Base-by-base conservation (phyloP, 2,888 invertebrate species). In the Stenichneumon culpator region DNA sequence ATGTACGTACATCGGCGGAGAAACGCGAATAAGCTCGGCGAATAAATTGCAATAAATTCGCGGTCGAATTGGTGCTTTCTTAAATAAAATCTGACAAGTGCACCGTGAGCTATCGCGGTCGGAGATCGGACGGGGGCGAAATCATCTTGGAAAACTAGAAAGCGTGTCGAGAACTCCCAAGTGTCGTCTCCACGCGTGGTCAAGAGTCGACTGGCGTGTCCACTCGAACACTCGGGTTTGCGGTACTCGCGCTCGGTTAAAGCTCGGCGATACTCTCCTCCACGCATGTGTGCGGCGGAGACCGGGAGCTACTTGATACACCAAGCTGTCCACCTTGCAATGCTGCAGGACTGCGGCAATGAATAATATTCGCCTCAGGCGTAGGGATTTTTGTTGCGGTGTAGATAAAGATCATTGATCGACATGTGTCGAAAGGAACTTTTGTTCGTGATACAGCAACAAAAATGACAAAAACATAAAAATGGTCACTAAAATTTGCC, bases 171-270 rank as follows among this genome's bases (percentile, higher is more conserved):
- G 70, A 36, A 72, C 63, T 36, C 63, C 16, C 74, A 36, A 72
- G 70, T 73, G 54, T 73, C 79, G 1, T 65, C 47, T 69, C 39
- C 22, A 19, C 25, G 65, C 9, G n/a, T 54, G 70, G 63, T 52
- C 54, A 50, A 70, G 52, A 65, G 70, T 28, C 60, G 60, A 70
- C 80, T 68, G 65, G 54, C 52, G 75, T 82, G 67, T 60, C 44
- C 77, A 70, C 69, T 82, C 75, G 70, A 77, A 82, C 72, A 82
- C 82, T 77, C 77, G 65, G 65, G 72, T 82, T 75, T 44, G 63
- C 70, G 69, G 60, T 52, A 25, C 39, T 75, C 70, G 32, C 63
- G 65, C 14, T 47, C 28, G 32, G 44, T 47, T 63, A 63, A 52
- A 74, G 73, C 80, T 74, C 70, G 50, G 65, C 47, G 65, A 54